These are phyloP conservation scores for Patella vulgata DNA, from an alignment of 1,140 invertebrate genomes.

Conservation along the genomic window DNA sequence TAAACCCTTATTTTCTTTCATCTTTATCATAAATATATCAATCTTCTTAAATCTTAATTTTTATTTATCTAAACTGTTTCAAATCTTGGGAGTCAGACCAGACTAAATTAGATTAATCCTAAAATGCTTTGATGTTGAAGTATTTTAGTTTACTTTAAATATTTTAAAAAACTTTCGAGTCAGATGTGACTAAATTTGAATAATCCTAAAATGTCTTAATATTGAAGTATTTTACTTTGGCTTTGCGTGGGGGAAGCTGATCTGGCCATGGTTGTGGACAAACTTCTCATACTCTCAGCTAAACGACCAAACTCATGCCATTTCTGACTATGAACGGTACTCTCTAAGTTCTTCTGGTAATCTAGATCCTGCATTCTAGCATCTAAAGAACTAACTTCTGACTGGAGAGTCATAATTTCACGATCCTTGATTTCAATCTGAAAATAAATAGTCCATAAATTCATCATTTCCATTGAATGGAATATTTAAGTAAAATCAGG, in stretches of 20 bases:
- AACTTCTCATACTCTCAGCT: slow-evolving; percentile 63
- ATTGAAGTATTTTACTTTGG: not conserved
- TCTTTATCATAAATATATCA: too few relatives aligned
- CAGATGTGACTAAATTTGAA: too few relatives aligned
- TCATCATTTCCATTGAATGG: not conserved
- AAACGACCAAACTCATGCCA: slow-evolving; percentile 66
- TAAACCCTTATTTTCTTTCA: too few relatives aligned
- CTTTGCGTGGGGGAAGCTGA: slow-evolving; percentile 12
- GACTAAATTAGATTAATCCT: too few relatives aligned
- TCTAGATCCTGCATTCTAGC: slow-evolving; percentile 45
- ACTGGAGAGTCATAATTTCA: slow-evolving; percentile 36
- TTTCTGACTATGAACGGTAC: slow-evolving; percentile 57
- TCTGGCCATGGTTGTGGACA: slow-evolving; percentile 58
- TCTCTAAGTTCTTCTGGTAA: slow-evolving; percentile 57
- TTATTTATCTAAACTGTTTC: too few relatives aligned
- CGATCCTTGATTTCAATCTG: slow-evolving; percentile 50
- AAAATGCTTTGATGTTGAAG: too few relatives aligned
- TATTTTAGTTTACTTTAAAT: too few relatives aligned
- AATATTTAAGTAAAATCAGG: not conserved
- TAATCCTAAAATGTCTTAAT: too few relatives aligned
- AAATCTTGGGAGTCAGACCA: too few relatives aligned
- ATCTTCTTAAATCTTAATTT: too few relatives aligned
- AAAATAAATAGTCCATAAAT: slow-evolving; percentile 12
- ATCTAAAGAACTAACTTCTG: slow-evolving; percentile 39
- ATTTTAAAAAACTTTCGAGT: too few relatives aligned